Conservation (phyloP, 2,113 vertebrate species). For the Scomber scombrus region DNA sequence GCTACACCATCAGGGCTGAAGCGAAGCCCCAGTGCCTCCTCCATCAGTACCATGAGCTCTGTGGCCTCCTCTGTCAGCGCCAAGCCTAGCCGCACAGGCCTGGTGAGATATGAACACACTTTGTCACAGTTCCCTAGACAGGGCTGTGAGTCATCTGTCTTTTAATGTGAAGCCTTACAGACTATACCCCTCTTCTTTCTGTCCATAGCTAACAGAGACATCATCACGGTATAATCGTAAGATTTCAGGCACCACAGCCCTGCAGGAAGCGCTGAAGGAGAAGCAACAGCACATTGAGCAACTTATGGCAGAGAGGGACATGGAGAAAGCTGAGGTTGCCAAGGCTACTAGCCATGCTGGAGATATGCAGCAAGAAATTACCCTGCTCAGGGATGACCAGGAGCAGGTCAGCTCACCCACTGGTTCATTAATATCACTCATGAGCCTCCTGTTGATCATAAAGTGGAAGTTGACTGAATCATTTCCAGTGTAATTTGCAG, state of each 20-base stretch:
- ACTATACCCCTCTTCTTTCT: background rate
- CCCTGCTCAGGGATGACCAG: slow-evolving; percentile 91
- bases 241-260: slow-evolving; percentile 97
- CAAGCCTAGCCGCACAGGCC: slow-evolving; percentile 96
- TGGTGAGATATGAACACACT: slow-evolving; percentile 85
- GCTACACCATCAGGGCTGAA: slow-evolving; percentile 89
- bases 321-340: slow-evolving; percentile 96
- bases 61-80: slow-evolving; percentile 96
- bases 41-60: slow-evolving; percentile 96
- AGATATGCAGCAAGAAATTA: slow-evolving; percentile 94
- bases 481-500: no score
- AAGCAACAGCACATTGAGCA: slow-evolving; percentile 99
- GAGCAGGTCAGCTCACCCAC: slow-evolving; percentile 89
- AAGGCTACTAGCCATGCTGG: slow-evolving; percentile 96
- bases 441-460: background rate
- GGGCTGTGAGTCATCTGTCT: background rate
- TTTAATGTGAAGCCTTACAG: background rate
- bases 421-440: background rate
- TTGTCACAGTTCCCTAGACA: no score
- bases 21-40: slow-evolving; percentile 95
- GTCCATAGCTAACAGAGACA: slow-evolving; percentile 94
- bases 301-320: slow-evolving; percentile 95
- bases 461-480: background rate
- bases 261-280: slow-evolving; percentile 98
- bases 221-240: slow-evolving; percentile 96